Evolutionary conservation across 1,140 invertebrate species (phyloP).

Genomic region (Trichoplusia ni): DNA sequence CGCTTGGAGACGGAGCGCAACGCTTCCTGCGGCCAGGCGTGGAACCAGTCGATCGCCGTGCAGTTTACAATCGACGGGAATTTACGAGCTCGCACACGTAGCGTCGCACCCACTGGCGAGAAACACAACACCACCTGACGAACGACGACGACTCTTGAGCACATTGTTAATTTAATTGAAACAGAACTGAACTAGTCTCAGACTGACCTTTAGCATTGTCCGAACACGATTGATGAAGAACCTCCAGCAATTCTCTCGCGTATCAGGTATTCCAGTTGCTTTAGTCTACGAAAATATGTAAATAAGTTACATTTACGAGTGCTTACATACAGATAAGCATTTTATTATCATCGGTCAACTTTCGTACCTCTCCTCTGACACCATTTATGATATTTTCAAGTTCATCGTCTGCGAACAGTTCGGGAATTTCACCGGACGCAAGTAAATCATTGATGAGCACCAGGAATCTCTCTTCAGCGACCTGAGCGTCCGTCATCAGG

Average conservation of each 20-base stretch:
- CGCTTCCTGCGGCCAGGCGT: conserved; percentile 97
- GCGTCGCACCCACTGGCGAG: conserved; percentile 93
- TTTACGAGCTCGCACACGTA: conserved; percentile 92
- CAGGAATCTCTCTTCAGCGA: conserved; percentile 94
- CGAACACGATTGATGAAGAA: conserved; percentile 96
- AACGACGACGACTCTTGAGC: neutral
- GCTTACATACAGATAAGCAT: neutral
- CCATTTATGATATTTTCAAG: conserved; percentile 92
- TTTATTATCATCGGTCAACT: conserved; percentile 20
- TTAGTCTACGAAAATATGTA: conserved; percentile 73
- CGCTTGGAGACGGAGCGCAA: conserved; percentile 93
- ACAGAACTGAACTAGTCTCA: no score
- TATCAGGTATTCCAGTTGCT: conserved; percentile 90
- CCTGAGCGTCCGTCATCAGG: conserved; percentile 96
- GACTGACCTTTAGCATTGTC: conserved; percentile 83
- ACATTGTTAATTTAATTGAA: neutral
- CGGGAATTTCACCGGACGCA: conserved; percentile 96
- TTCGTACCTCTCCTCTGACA: conserved; percentile 90
- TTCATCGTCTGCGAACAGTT: conserved; percentile 95
- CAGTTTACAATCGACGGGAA: conserved; percentile 98
- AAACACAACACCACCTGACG: conserved; percentile 91
- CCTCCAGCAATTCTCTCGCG: conserved; percentile 96
- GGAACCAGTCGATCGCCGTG: conserved; percentile 97
- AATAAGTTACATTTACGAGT: neutral
- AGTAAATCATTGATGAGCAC: conserved; percentile 97